Evolutionary conservation across 2,113 vertebrate genomes (phyloP), one percentile per base, ranked within the genome.

Genomic region (Pachypanchax playfairii): DNA sequence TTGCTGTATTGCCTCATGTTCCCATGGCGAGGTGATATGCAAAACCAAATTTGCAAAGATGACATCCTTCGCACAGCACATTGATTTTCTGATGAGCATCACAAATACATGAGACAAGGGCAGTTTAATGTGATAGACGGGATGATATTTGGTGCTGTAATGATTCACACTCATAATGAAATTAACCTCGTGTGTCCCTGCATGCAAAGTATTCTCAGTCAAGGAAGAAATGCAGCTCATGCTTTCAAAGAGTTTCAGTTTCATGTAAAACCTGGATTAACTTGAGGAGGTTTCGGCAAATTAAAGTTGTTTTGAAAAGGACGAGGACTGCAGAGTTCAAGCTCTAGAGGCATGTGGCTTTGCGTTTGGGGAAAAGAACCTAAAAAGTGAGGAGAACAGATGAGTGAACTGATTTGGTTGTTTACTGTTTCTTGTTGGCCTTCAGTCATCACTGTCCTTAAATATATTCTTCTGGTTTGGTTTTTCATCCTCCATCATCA

Each of bases 21-120:
- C 5, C 43, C 18, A 42, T 71, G 38, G n/a, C 28, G 62, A 73
- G 60, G 14, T 68, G 53, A 10, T 48, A 85, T 80, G 71, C 67
- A 79, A 79, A 85, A 44, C 24, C 61, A 22, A 13, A 73, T 78
- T 80, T 85, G 57, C 80, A 70, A 58, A 65, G 38, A 3, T 24
- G 31, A 48, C 22, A 18, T 12, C 4, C 2, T 13, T 35, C 69
- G 1, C 5, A 35, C 12, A 50, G 12, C 9, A 13, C 5, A 13
- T 18, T 24, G 14, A 36, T 24, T 43, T 44, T 36, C 11, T 44
- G 12, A 44, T 9, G 21, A 18, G 18, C 29, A 8, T 35, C 11
- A 55, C 35, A 58, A 44, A 53, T 4, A 54, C 17, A 33, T 2
- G 18, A 61, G 25, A 6, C 13, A 26, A 39, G 26, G 17, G 33